A percentile compares a stretch with the other conserved stretches of the same genome.
These are phyloP conservation scores for Lindbergichthys nudifrons DNA, from an alignment of 2,797 vertebrate genomes.

Conservation along the genomic window DNA sequence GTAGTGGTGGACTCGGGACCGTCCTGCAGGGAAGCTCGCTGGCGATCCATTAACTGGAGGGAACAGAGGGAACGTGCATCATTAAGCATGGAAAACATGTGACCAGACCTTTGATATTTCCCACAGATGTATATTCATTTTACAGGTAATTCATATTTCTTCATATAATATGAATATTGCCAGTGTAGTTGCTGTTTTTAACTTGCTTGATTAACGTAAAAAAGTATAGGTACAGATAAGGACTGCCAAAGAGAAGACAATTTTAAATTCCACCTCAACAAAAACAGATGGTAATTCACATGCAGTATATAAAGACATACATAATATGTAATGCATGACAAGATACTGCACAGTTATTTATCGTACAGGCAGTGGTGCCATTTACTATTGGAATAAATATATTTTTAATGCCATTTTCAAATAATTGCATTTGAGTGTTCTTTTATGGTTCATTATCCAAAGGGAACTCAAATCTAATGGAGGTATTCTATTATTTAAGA, in stretches of 20 bases:
- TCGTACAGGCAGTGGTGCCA: not conserved
- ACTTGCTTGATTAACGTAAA: not conserved
- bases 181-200: not conserved
- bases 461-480: constrained; percentile 15
- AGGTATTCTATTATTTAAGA: constrained; percentile 55
- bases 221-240: not conserved
- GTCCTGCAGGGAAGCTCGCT: constrained; percentile 1
- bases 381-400: not conserved
- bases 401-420: constrained; percentile 18
- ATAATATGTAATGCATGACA: not conserved
- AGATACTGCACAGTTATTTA: too few species aligned
- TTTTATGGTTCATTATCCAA: constrained; percentile 28
- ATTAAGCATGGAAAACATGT: constrained; percentile 14
- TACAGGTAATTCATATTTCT: not conserved
- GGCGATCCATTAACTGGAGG: constrained; percentile 8
- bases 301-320: not conserved
- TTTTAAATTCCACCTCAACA: not conserved
- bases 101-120: not conserved
- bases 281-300: not conserved
- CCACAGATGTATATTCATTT: not conserved
- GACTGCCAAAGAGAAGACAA: not conserved
- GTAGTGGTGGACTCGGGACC: not conserved
- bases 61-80: not conserved
- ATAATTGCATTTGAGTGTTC: constrained; percentile 44
- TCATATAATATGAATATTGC: not conserved